Percentiles rank a stretch among this genome's conserved stretches.
These are phyloP conservation scores for Tetragnatha montana DNA, from an alignment of 2,888 invertebrate species.

Conservation along the genomic window DNA sequence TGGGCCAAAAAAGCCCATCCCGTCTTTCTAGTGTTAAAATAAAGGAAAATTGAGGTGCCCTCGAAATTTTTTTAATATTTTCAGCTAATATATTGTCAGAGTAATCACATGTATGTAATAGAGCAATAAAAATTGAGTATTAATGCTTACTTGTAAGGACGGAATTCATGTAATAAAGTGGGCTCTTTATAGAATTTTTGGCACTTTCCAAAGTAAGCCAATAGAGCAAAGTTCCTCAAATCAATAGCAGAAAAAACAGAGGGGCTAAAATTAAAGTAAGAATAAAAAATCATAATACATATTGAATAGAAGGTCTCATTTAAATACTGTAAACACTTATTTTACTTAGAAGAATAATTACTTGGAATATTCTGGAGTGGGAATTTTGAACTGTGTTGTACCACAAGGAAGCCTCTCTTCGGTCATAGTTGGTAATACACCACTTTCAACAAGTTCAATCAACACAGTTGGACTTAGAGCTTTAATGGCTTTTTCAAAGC, in stretches of 20 bases:
- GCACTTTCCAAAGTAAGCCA: conserved; percentile 46
- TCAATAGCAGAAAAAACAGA: background rate
- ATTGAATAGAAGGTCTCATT: too few relatives aligned
- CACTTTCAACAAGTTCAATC: conserved; percentile 24
- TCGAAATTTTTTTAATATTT: too few relatives aligned
- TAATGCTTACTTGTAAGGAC: conserved; percentile 33
- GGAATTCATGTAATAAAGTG: conserved; percentile 5
- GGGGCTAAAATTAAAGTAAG: background rate
- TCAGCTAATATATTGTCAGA: too few relatives aligned
- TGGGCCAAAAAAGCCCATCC: too few relatives aligned
- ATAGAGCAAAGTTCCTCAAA: conserved; percentile 7
- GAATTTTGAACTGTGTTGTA: background rate
- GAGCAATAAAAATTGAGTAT: too few relatives aligned
- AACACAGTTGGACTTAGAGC: conserved; percentile 36
- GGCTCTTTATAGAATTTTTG: background rate
- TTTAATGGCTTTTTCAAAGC: conserved; percentile 17
- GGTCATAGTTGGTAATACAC: background rate
- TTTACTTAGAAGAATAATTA: background rate
- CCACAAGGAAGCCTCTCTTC: background rate
- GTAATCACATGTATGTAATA: too few relatives aligned
- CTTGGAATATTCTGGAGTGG: background rate
- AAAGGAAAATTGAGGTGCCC: too few relatives aligned
- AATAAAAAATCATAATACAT: background rate
- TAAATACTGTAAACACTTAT: too few relatives aligned
- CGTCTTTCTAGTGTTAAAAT: too few relatives aligned